A percentile compares a stretch with the other conserved stretches of the same genome.
Conservation (phyloP, 2,113 vertebrate species). For the Hyla sarda region DNA sequence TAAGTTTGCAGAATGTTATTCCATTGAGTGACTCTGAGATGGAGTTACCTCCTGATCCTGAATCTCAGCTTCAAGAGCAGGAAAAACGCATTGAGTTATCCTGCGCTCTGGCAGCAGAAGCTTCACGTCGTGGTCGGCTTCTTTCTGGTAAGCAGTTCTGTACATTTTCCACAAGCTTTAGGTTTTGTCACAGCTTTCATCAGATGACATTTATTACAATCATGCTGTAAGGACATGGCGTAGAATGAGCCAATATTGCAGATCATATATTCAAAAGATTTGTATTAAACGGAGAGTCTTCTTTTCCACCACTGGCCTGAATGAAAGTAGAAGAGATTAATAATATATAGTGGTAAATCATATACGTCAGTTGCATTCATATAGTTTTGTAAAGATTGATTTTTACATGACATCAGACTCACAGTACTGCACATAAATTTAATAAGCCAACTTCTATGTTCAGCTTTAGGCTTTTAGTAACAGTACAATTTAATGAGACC, state of each 20-base stretch:
- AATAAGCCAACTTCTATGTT: neutral
- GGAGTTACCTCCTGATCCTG: conserved; percentile 79
- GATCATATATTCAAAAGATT: neutral
- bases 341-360: neutral
- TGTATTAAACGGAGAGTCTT: neutral
- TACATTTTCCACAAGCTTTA: no score
- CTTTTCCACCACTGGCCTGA: neutral
- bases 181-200: neutral
- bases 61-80: conserved; percentile 92
- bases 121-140: conserved; percentile 91
- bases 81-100: conserved; percentile 98
- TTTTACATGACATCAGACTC: neutral
- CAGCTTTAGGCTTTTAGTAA: neutral
- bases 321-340: neutral
- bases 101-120: conserved; percentile 91
- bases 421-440: neutral
- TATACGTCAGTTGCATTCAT: neutral
- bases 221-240: neutral
- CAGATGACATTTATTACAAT: neutral
- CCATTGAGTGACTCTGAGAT: conserved; percentile 84
- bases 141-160: conserved; percentile 87
- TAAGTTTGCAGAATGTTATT: conserved; percentile 92
- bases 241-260: neutral
- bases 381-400: neutral
- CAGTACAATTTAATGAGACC: neutral